Percentiles rank a stretch among this genome's conserved stretches.
Evolutionary conservation across 2,113 vertebrate species (phyloP).

Genomic region (Callipepla californica): DNA sequence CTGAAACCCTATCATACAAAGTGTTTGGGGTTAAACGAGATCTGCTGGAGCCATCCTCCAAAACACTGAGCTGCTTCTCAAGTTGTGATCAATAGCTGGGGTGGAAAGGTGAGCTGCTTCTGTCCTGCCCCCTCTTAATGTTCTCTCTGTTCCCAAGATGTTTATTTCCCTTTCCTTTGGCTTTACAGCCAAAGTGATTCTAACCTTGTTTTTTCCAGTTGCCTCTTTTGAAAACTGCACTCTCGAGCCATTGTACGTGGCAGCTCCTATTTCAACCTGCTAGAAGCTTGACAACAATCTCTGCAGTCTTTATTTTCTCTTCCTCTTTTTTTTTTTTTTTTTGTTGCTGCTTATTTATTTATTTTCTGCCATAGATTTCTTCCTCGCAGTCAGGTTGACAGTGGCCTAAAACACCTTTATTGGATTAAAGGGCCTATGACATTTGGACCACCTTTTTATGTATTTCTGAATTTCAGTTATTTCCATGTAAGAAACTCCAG

Average conservation of each 20-base stretch:
- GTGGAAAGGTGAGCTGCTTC: conserved; percentile 2
- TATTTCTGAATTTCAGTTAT: conserved; percentile 25
- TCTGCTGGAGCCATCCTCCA: not conserved
- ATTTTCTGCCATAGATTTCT: conserved; percentile 37
- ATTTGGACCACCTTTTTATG: conserved; percentile 28
- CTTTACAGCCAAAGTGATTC: conserved; percentile 24
- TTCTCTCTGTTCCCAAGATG: not conserved
- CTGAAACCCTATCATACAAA: not conserved
- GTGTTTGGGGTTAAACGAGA: not conserved
- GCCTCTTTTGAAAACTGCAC: not conserved
- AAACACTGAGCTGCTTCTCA: conserved; percentile 22
- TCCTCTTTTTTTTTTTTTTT: not conserved
- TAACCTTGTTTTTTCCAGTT: not conserved
- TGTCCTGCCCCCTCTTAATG: not conserved
- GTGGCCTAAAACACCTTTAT: not conserved
- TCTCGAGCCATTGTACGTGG: not conserved
- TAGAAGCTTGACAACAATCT: conserved; percentile 24
- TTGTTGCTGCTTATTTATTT: not conserved
- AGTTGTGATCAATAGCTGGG: conserved; percentile 15
- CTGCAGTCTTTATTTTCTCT: conserved; percentile 20
- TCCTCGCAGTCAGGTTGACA: conserved; percentile 39
- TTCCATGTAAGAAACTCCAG: conserved; percentile 21
- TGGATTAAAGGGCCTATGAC: conserved; percentile 4
- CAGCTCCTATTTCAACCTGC: conserved; percentile 45
- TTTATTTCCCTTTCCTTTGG: conserved; percentile 27